Conservation (phyloP, 2,888 invertebrate genomes). For the Barypeithes pellucidus region DNA sequence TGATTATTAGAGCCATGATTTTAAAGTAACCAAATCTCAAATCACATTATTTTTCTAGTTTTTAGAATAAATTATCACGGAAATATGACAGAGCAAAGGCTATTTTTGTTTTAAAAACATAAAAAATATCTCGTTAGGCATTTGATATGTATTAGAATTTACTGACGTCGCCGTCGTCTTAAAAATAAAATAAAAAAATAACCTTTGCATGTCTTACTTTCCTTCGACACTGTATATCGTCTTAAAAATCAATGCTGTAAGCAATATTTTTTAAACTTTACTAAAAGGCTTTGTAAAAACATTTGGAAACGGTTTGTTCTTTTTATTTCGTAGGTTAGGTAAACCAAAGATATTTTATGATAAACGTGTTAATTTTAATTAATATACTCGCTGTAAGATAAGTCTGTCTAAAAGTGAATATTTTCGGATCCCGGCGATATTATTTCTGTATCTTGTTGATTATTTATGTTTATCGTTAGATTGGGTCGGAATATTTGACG, state of each 20-base stretch:
- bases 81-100: neutral
- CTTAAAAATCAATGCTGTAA: slow-evolving; percentile 17
- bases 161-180: neutral
- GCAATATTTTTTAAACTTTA: slow-evolving; percentile 30
- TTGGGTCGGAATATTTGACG: too few relatives aligned
- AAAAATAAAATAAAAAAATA: neutral
- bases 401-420: too few relatives aligned
- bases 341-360: slow-evolving; percentile 61
- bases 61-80: slow-evolving; percentile 14
- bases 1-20: slow-evolving; percentile 13
- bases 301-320: slow-evolving; percentile 33
- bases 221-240: slow-evolving; percentile 19
- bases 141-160: too few relatives aligned
- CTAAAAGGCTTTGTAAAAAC: slow-evolving; percentile 28
- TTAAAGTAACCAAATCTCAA: slow-evolving; percentile 13
- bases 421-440: too few relatives aligned
- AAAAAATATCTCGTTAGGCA: too few relatives aligned
- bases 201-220: slow-evolving; percentile 2
- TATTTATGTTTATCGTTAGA: too few relatives aligned
- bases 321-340: slow-evolving; percentile 53
- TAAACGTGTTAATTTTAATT: slow-evolving; percentile 31
- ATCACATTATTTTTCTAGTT: slow-evolving; percentile 11
- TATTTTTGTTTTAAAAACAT: neutral
- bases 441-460: too few relatives aligned
- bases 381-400: too few relatives aligned